Percentiles rank a stretch among this genome's conserved stretches.
Evolutionary conservation across 2,113 vertebrate species (phyloP).

Genomic region (Hiodon tergisus): DNA sequence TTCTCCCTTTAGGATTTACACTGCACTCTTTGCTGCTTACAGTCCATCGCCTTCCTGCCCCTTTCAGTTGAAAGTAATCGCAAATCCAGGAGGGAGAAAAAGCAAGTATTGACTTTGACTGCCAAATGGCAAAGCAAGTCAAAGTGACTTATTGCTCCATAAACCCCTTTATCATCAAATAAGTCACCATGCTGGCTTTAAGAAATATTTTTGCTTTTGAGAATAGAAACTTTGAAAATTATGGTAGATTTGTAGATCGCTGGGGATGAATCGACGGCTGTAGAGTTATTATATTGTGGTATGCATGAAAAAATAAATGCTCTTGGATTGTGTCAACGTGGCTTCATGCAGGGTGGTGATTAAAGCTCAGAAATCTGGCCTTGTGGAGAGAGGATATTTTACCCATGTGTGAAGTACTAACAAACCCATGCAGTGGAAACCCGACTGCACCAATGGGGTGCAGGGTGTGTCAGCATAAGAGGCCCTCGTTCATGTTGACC

Average conservation of each 20-base stretch:
- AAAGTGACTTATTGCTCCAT: constrained; percentile 13
- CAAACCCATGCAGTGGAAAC: too few relatives aligned
- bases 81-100: constrained; percentile 8
- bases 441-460: too few relatives aligned
- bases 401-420: too few relatives aligned
- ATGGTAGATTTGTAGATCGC: neutral
- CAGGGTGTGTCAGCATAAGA: too few relatives aligned
- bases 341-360: too few relatives aligned
- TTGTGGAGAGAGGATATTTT: too few relatives aligned
- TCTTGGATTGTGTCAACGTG: too few relatives aligned
- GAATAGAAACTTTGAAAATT: neutral
- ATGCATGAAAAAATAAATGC: neutral
- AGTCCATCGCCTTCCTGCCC: constrained; percentile 11
- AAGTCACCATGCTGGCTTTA: constrained; percentile 10
- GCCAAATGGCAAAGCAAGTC: neutral
- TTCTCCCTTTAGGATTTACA: constrained; percentile 19
- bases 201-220: neutral
- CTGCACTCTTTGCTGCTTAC: constrained; percentile 18
- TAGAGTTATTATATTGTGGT: neutral
- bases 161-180: constrained; percentile 5
- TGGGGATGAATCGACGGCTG: neutral
- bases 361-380: too few relatives aligned
- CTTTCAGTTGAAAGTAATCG: constrained; percentile 21
- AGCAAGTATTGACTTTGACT: constrained; percentile 8
- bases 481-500: too few relatives aligned